A percentile compares a stretch with the other conserved stretches of the same genome.
phyloP scores from a whole-genome alignment of 2,888 invertebrate genomes.

The Ochropacha duplaris region DNA sequence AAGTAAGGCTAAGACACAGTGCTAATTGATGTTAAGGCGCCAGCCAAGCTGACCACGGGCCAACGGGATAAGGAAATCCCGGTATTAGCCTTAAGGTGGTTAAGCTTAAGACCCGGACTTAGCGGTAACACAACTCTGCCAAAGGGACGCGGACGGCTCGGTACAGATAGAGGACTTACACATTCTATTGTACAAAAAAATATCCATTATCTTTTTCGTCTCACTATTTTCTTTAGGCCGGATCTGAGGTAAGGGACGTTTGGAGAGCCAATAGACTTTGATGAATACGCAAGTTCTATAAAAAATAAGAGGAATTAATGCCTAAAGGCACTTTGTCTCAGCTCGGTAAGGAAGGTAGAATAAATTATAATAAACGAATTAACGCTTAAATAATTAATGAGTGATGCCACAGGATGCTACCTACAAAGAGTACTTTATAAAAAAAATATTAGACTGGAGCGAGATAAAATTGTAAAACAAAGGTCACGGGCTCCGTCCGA shows the following conservation, averaged over 20 bases:
- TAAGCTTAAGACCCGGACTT: conserved; percentile 46
- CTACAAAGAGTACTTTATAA: background rate
- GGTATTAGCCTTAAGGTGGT: conserved; percentile 61
- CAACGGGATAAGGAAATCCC: conserved; percentile 63
- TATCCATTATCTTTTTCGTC: conserved; percentile 26
- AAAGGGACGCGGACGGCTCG: conserved; percentile 30
- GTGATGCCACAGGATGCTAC: background rate
- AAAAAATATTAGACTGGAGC: background rate
- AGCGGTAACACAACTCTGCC: conserved; percentile 49
- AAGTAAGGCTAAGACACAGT: conserved; percentile 37
- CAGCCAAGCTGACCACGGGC: conserved; percentile 51
- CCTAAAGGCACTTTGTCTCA: background rate
- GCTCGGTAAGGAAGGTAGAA: background rate
- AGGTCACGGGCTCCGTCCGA: background rate
- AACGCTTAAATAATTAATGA: conserved; percentile 1
- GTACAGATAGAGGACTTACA: conserved; percentile 33
- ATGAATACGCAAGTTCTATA: background rate
- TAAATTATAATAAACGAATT: conserved; percentile 1
- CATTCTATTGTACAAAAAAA: conserved; percentile 27
- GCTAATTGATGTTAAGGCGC: conserved; percentile 65
- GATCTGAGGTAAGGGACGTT: background rate
- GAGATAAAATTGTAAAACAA: background rate
- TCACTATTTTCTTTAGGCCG: conserved; percentile 20
- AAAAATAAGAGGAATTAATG: background rate
- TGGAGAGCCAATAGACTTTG: background rate